Conservation (phyloP, 23 tunicate species). For the Ascidia mentula region DNA sequence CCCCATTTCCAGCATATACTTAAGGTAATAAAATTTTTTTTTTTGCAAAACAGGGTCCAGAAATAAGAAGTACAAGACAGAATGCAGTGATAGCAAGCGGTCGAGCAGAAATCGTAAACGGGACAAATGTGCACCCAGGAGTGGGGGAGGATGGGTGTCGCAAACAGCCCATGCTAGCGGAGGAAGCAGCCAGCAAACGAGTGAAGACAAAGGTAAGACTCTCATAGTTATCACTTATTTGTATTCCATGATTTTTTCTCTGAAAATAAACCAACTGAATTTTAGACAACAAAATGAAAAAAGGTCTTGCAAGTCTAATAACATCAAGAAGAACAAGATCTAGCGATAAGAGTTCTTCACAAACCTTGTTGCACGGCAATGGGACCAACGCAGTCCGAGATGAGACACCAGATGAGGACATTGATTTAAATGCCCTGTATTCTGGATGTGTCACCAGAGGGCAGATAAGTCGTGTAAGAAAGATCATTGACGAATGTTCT, state of each 20-base stretch:
- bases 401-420: conserved; percentile 16
- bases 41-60: neutral
- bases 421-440: conserved; percentile 21
- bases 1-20: too few relatives aligned
- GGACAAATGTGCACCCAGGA: neutral
- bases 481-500: conserved; percentile 22
- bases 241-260: too few relatives aligned
- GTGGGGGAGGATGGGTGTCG: neutral
- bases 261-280: too few relatives aligned
- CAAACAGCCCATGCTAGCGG: neutral
- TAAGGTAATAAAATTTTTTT: neutral
- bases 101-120: neutral
- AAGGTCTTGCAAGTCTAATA: neutral
- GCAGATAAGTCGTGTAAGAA: conserved; percentile 19
- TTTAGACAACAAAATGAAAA: neutral
- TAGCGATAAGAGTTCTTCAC: neutral
- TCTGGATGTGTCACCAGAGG: conserved; percentile 50
- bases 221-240: too few relatives aligned
- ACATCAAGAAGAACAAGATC: neutral
- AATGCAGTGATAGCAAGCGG: neutral
- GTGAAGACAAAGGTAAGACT: neutral
- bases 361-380: neutral
- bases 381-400: neutral
- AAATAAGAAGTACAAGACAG: neutral
- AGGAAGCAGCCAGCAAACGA: neutral